Evolutionary conservation across 2,113 vertebrate genomes (phyloP).

Genomic region (Ceyx cyanopectus): DNA sequence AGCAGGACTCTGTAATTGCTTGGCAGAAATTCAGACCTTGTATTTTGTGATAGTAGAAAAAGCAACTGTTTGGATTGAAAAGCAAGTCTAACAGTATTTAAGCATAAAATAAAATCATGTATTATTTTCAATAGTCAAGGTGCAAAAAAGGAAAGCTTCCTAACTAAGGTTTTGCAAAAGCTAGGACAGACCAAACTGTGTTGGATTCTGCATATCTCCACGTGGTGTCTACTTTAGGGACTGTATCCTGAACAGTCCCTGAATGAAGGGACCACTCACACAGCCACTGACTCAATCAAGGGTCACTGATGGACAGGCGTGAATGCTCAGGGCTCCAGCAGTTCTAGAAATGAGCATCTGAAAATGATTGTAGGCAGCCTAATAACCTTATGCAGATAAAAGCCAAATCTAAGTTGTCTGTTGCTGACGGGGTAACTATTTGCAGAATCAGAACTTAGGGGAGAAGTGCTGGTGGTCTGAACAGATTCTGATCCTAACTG

Average conservation of each 20-base stretch:
- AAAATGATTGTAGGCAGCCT: neutral
- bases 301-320: neutral
- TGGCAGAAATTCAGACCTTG: slow-evolving; percentile 21
- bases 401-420: neutral
- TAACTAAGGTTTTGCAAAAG: neutral
- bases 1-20: neutral
- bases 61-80: neutral
- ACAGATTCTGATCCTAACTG: too few relatives aligned
- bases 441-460: neutral
- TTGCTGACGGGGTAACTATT: neutral
- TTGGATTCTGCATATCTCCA: neutral
- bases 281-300: neutral
- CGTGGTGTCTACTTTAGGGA: neutral
- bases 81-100: neutral
- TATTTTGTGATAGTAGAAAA: slow-evolving; percentile 2
- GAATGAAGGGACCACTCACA: too few relatives aligned
- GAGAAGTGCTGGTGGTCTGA: too few relatives aligned
- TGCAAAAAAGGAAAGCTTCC: neutral
- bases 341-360: neutral
- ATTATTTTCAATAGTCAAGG: neutral
- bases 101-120: neutral
- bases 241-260: too few relatives aligned
- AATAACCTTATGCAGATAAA: neutral
- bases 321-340: neutral
- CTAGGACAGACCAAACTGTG: neutral